phyloP scores from a whole-genome alignment of 23 tunicate species.

The Trididemnum nubilum region DNA sequence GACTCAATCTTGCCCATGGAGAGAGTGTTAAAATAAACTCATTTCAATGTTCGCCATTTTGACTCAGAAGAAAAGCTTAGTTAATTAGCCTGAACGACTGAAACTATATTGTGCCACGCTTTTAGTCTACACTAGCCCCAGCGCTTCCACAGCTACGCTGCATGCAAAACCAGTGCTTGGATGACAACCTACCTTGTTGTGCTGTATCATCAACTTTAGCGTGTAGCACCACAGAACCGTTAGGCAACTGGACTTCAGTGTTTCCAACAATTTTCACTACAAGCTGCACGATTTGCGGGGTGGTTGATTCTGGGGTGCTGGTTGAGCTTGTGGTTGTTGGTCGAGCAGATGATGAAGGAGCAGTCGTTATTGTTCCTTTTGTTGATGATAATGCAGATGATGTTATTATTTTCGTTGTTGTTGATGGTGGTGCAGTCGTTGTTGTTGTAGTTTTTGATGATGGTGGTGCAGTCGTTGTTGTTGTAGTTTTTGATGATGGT shows the following conservation, averaged over 20 bases:
- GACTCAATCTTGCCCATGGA: too few species aligned
- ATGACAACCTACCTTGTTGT: not conserved
- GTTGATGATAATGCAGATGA: not conserved
- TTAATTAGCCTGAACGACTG: too few species aligned
- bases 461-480: too few species aligned
- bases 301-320: not conserved
- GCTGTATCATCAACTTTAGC: not conserved
- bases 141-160: not conserved
- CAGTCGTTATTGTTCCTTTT: not conserved
- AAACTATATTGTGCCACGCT: not conserved
- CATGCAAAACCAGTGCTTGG: not conserved
- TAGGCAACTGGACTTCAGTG: slow-evolving; percentile 1
- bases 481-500: too few species aligned
- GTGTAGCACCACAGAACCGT: slow-evolving; percentile 11
- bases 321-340: too few species aligned
- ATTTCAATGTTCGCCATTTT: too few species aligned
- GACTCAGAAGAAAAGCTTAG: too few species aligned
- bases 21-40: too few species aligned
- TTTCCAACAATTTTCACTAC: not conserved
- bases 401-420: not conserved
- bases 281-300: not conserved
- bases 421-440: not conserved
- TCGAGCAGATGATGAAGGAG: not conserved
- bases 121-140: not conserved
- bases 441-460: not conserved